Evolutionary conservation across 2,888 invertebrate genomes (phyloP), one percentile per base, ranked within the genome.

Genomic region (Prenolepis imparis): DNA sequence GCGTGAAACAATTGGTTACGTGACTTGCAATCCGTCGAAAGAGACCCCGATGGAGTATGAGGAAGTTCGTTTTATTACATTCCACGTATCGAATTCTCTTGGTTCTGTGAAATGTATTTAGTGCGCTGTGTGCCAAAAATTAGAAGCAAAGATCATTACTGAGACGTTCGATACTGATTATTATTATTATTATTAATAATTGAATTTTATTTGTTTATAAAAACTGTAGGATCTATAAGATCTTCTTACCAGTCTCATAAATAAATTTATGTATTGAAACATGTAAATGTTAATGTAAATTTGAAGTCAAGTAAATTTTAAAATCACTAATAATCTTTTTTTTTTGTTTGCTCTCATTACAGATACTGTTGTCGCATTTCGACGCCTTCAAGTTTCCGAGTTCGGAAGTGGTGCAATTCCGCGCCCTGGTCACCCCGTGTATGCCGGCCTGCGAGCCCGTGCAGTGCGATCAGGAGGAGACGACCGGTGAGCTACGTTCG

Each of bases 301-400:
- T n/a, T n/a, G n/a, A n/a, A n/a, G n/a, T n/a, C n/a, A n/a, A n/a
- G n/a, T n/a, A 55, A 75, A 24, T n/a, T 39, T 8, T 77, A n/a
- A 39, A 74, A 6, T 21, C 5, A 32, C 3, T 32, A 9, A 55
- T 64, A 11, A 61, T n/a, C 66, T 24, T n/a, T 59, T 41, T 66
- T 63, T 9, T 21, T 3, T 28, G 44, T 52, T 8, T 24, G 0
- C 9, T 74, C 28, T 15, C 72, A 90, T 93, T 94, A 95, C 96
- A 98, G 97, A 96, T 98, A 91, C 95, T 98, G 86, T 95, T 98
- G 85, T 98, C 98, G 75, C 97, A 98, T 95, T 98, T 99, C 95
- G 98, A 98, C 95, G 98, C 98, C 55, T 99, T 99, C 96, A 98
- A 99, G 95, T 99, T 99, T 96, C 98, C 98, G 63, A 98, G 98